phyloP scores from a whole-genome alignment of 1,140 invertebrate species.

The Lepidurus couesii region DNA sequence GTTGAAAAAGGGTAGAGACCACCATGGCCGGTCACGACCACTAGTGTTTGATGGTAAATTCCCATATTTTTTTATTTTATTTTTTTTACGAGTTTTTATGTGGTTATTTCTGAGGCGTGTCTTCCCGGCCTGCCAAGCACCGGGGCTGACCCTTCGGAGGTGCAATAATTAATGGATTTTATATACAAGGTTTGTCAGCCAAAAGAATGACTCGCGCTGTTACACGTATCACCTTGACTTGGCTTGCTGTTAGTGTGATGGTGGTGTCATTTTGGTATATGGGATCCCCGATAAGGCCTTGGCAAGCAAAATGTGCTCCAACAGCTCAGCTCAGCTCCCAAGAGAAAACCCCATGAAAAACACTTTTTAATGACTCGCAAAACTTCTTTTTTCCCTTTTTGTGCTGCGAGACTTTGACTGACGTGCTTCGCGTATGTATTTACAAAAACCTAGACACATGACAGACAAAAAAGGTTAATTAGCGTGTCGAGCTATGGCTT shows the following conservation, averaged over 20 bases:
- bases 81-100: neutral
- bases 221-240: conserved; percentile 22
- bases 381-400: neutral
- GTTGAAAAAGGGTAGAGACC: neutral
- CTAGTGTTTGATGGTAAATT: neutral
- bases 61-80: neutral
- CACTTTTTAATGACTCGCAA: too few species aligned
- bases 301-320: neutral
- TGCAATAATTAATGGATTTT: neutral
- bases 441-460: neutral
- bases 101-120: conserved; percentile 1
- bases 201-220: neutral
- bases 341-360: neutral
- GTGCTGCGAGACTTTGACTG: neutral
- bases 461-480: neutral
- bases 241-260: neutral
- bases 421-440: neutral
- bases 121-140: neutral
- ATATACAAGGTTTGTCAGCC: conserved; percentile 13
- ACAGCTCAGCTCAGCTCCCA: neutral
- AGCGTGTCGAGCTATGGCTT: conserved; percentile 16
- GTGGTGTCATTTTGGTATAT: conserved; percentile 7
- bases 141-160: neutral
- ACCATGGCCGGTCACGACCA: neutral
- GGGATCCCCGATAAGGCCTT: conserved; percentile 5